Evolutionary conservation across 2,797 vertebrate species (phyloP).

Genomic region (Microcaecilia unicolor): DNA sequence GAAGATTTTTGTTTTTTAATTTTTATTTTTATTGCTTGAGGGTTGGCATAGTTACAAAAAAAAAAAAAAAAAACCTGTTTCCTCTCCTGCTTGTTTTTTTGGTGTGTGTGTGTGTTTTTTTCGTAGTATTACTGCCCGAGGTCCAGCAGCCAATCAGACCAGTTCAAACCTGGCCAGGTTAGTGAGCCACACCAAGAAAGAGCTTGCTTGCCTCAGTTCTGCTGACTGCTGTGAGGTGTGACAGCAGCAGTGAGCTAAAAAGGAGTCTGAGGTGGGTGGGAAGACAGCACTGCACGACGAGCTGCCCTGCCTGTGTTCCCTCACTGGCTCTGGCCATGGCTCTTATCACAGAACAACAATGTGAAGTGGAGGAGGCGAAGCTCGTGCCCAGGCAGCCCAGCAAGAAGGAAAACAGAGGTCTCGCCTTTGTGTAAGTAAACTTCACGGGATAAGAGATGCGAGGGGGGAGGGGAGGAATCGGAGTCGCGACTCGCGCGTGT

Average conservation of each 20-base stretch:
- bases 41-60: too few relatives aligned
- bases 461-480: too few relatives aligned
- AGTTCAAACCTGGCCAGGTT: too few relatives aligned
- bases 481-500: too few relatives aligned
- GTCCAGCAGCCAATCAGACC: background rate
- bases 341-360: slow-evolving; percentile 39
- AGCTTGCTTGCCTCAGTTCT: too few relatives aligned
- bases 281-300: background rate
- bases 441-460: too few relatives aligned
- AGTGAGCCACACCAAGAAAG: background rate
- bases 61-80: too few relatives aligned
- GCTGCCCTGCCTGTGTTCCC: too few relatives aligned
- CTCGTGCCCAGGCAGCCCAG: slow-evolving; percentile 7
- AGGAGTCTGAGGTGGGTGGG: background rate
- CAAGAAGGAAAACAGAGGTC: slow-evolving; percentile 29
- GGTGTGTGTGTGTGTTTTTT: too few relatives aligned
- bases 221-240: too few relatives aligned
- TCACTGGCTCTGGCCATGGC: background rate
- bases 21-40: background rate
- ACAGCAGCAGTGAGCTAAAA: too few relatives aligned
- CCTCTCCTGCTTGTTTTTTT: too few relatives aligned
- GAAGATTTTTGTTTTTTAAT: background rate
- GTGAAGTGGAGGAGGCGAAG: slow-evolving; percentile 34
- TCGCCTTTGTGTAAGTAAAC: slow-evolving; percentile 32
- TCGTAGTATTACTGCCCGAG: background rate